Percentiles rank a stretch among this genome's conserved stretches.
These are phyloP conservation scores for Cydia splendana DNA, from an alignment of 1,140 invertebrate genomes.

Conservation along the genomic window DNA sequence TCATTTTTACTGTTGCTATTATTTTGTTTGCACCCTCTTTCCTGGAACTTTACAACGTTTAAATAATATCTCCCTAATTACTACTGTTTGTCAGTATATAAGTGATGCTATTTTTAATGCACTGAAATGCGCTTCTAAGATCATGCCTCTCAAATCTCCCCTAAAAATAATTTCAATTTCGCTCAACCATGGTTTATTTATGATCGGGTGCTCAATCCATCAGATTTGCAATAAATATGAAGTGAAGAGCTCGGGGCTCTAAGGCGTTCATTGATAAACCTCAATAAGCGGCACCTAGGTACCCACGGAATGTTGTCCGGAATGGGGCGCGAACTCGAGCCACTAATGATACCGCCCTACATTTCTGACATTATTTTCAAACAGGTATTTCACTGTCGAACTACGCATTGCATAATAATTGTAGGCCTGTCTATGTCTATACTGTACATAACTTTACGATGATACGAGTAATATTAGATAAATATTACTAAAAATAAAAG, in stretches of 20 bases:
- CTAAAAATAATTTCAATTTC: not conserved
- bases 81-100: no score
- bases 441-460: no score
- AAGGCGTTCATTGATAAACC: not conserved
- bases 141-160: not conserved
- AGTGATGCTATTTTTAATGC: no score
- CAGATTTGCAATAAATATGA: not conserved
- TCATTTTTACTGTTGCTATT: no score
- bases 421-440: not conserved
- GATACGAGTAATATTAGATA: no score
- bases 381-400: not conserved
- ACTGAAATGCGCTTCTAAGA: no score
- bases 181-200: not conserved
- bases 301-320: slow-evolving; percentile 8
- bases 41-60: no score
- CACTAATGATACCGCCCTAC: slow-evolving; percentile 10
- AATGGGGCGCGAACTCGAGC: slow-evolving; percentile 3
- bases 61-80: no score
- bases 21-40: no score
- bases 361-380: slow-evolving; percentile 1
- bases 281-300: not conserved
- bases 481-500: no score
- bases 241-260: not conserved
- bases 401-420: not conserved
- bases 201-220: not conserved